Evolutionary conservation across 2,888 invertebrate genomes (phyloP), one percentile per base, ranked within the genome.

Genomic region (Ennomos erosarius): DNA sequence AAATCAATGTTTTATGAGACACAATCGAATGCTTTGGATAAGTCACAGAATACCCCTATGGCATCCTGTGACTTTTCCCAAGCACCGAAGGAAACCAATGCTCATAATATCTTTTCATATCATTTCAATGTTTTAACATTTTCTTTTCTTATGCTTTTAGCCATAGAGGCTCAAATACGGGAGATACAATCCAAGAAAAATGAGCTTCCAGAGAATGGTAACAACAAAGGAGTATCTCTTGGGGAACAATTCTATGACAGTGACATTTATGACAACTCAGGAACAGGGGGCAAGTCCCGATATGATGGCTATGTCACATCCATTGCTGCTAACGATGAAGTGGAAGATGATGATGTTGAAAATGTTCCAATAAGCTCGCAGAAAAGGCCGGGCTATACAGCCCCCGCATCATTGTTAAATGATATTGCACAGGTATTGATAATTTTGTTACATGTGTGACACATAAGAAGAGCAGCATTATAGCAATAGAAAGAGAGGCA

Each of bases 271-370:
- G 98, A 97, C 83, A 95, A 95, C 62, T 87, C 93, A 3, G 88
- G 87, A 6, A 93, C 94, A 63, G 93, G 90, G 43, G 93, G 93
- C 45, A 96, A 96, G 76, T 95, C 95, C 56, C 96, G 97, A 78
- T 98, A 96, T 86, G 98, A 98, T 79, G 98, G 98, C 35, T 99
- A 99, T 85, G 97, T 98, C 70, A 98, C 98, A 54, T 99, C 99
- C 0, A 99, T 99, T 84, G 98, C 98, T 46, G 96, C 98, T 0
- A 98, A 98, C 84, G 99, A 99, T 90, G 99, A 99, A 87, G 96
- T 96, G 37, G 98, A 98, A 92, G 98, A 98, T 82, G 98, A 98
- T 80, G 98, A 98, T 82, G 96, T 96, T 67, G 97, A 97, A 79
- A 94, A 95, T 71, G 94, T 94, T 12, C 95, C 96, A 6, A 94